phyloP scores from a whole-genome alignment of 2,888 invertebrate genomes.

The Neuroscelio doddi region DNA sequence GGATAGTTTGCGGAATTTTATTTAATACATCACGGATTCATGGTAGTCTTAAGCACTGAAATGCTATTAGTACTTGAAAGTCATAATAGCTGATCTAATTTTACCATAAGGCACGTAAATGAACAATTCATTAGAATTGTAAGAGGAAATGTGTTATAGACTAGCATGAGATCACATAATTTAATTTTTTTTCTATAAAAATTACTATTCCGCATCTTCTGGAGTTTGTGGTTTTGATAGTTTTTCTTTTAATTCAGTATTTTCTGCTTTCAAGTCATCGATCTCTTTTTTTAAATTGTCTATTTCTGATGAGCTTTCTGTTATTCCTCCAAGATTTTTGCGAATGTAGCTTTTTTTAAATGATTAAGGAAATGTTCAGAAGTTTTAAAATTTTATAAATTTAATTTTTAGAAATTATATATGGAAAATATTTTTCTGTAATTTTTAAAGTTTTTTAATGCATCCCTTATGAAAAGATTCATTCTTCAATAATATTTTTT shows the following conservation, averaged over 20 bases:
- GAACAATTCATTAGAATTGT: conserved; percentile 20
- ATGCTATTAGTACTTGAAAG: conserved; percentile 10
- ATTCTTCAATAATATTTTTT: too few relatives aligned
- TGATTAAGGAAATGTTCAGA: conserved; percentile 42
- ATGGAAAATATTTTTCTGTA: too few relatives aligned
- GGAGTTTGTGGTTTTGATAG: conserved; percentile 68
- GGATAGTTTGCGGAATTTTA: too few relatives aligned
- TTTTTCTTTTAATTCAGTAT: conserved; percentile 78
- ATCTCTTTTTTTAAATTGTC: conserved; percentile 74
- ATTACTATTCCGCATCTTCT: conserved; percentile 48
- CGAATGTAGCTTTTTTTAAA: conserved; percentile 72
- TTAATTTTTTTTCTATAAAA: background rate
- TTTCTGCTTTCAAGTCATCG: conserved; percentile 76
- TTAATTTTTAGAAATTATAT: background rate
- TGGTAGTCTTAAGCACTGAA: conserved; percentile 29
- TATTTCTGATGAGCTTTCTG: conserved; percentile 72
- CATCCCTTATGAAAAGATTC: too few relatives aligned
- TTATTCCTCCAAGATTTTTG: conserved; percentile 72
- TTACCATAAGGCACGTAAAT: conserved; percentile 24
- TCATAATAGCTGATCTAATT: conserved; percentile 3
- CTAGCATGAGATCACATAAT: conserved; percentile 36
- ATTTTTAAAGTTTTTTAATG: conserved; percentile 20
- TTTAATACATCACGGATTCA: background rate
- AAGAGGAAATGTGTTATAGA: conserved; percentile 21
- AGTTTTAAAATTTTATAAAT: background rate